A percentile compares a stretch with the other conserved stretches of the same genome.
Evolutionary conservation across 2,888 invertebrate species (phyloP).

Genomic region (Myopa tessellatipennis): DNA sequence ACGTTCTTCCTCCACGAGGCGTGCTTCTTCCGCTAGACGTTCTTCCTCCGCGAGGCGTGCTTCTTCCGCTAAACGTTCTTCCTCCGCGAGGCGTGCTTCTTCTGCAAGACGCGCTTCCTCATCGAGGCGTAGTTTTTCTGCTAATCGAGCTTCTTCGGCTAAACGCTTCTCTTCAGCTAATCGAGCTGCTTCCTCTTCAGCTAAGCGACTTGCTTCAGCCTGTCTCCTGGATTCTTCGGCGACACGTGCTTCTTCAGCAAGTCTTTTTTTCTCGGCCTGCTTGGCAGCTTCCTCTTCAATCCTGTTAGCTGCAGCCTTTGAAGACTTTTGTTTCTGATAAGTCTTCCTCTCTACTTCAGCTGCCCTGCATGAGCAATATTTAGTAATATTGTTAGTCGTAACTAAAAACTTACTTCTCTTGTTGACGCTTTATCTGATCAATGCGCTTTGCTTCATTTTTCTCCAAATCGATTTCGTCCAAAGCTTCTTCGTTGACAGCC

Average conservation of each 20-base stretch:
- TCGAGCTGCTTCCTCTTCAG: slow-evolving; percentile 56
- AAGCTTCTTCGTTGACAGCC: slow-evolving; percentile 68
- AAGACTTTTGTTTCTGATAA: slow-evolving; percentile 70
- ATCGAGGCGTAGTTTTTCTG: slow-evolving; percentile 68
- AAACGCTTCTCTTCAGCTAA: slow-evolving; percentile 60
- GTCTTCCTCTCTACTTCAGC: slow-evolving; percentile 72
- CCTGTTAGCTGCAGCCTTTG: slow-evolving; percentile 66
- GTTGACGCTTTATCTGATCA: slow-evolving; percentile 70
- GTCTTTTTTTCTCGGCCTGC: slow-evolving; percentile 53
- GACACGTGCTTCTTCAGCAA: slow-evolving; percentile 53
- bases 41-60: slow-evolving; percentile 68
- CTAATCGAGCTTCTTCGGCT: slow-evolving; percentile 66
- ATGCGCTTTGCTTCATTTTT: slow-evolving; percentile 71
- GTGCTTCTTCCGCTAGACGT: slow-evolving; percentile 66
- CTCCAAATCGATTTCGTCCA: slow-evolving; percentile 64
- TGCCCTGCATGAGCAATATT: slow-evolving; percentile 63
- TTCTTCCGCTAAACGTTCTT: slow-evolving; percentile 67
- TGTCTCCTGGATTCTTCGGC: slow-evolving; percentile 53
- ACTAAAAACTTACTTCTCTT: slow-evolving; percentile 58
- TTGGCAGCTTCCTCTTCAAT: slow-evolving; percentile 61
- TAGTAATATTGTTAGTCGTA: background rate
- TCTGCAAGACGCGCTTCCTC: slow-evolving; percentile 43
- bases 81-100: slow-evolving; percentile 63
- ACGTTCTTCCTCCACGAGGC: slow-evolving; percentile 67
- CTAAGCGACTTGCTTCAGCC: slow-evolving; percentile 68